A percentile compares a stretch with the other conserved stretches of the same genome.
Conservation (phyloP, 2,113 vertebrate species). For the Penelope pileata region DNA sequence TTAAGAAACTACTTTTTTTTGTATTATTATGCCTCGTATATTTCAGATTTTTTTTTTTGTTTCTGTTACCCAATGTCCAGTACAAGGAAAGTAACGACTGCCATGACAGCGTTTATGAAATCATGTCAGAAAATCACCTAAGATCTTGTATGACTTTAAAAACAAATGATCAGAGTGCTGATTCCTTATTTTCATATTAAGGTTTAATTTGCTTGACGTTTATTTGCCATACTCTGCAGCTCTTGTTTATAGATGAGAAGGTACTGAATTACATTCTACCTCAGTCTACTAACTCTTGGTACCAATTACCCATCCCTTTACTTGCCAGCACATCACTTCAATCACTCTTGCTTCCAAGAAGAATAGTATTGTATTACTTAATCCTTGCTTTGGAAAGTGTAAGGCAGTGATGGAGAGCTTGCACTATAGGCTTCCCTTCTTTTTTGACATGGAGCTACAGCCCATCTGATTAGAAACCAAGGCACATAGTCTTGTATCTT, state of each 20-base stretch:
- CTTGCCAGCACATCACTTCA: conserved; percentile 24
- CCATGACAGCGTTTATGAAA: conserved; percentile 47
- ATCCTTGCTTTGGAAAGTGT: not conserved
- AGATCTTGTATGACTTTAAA: conserved; percentile 24
- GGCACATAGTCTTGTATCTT: not conserved
- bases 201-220: conserved; percentile 58
- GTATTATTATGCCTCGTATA: conserved; percentile 57
- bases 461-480: not conserved
- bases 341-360: not conserved
- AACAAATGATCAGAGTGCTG: conserved; percentile 65
- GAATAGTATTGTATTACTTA: not conserved
- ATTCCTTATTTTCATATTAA: conserved; percentile 50
- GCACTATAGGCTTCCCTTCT: not conserved
- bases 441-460: not conserved
- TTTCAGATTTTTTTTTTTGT: no score
- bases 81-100: conserved; percentile 69
- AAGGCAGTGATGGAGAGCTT: not conserved
- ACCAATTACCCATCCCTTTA: conserved; percentile 29
- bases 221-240: conserved; percentile 21
- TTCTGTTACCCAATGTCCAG: conserved; percentile 82
- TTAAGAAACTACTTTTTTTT: conserved; percentile 9
- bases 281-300: not conserved
- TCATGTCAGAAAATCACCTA: not conserved
- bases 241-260: not conserved
- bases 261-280: conserved; percentile 7